A percentile compares a stretch with the other conserved stretches of the same genome.
Evolutionary conservation across 2,888 invertebrate genomes (phyloP).

Genomic region (Napeogenes inachia): DNA sequence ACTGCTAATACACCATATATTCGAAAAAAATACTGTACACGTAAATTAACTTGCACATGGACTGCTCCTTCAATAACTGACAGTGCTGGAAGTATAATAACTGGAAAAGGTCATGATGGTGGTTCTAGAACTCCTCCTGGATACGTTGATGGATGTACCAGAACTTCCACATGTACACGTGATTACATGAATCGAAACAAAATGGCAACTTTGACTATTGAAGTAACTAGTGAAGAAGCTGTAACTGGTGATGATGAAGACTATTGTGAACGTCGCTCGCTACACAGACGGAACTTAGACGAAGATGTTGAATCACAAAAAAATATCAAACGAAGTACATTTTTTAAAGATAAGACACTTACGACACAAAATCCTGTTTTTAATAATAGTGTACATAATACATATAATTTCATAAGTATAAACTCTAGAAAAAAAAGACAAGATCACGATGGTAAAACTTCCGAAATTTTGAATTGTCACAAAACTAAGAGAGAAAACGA

Average conservation of each 20-base stretch:
- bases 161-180: conserved; percentile 67
- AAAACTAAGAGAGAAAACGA: conserved; percentile 17
- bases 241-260: conserved; percentile 49
- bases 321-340: conserved; percentile 13
- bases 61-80: conserved; percentile 47
- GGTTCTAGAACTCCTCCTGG: conserved; percentile 62
- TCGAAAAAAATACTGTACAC: conserved; percentile 57
- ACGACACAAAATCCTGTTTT: neutral
- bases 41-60: conserved; percentile 69
- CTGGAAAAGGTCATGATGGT: conserved; percentile 31
- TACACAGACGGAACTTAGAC: conserved; percentile 49
- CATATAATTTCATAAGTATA: conserved; percentile 12
- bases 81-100: conserved; percentile 39
- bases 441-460: neutral
- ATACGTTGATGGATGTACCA: conserved; percentile 65
- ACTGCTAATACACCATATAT: conserved; percentile 54
- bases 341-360: neutral
- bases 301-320: conserved; percentile 18
- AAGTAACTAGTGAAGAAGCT: conserved; percentile 23
- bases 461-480: conserved; percentile 15
- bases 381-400: too few relatives aligned
- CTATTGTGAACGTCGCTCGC: conserved; percentile 62
- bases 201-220: conserved; percentile 39
- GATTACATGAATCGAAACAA: conserved; percentile 60
- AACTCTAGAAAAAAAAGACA: conserved; percentile 24